Evolutionary conservation across 2,888 invertebrate species (phyloP).

Genomic region (Drosophila hamatofila): DNA sequence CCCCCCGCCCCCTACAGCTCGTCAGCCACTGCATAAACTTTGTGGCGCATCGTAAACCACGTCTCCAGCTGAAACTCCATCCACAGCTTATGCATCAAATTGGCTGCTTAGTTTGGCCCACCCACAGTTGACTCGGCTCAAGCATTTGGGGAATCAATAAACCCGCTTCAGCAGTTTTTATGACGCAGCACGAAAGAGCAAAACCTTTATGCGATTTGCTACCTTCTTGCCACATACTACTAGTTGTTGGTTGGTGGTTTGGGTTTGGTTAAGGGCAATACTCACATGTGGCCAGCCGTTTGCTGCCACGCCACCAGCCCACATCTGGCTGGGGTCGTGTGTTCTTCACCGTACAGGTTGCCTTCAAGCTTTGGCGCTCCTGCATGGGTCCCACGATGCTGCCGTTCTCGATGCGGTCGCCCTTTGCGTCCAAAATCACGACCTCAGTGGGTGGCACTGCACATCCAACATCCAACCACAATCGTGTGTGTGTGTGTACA

Average conservation of each 20-base stretch:
- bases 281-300: slow-evolving; percentile 87
- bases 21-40: slow-evolving; percentile 69
- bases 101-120: slow-evolving; percentile 60
- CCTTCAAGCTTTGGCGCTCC: slow-evolving; percentile 84
- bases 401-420: slow-evolving; percentile 87
- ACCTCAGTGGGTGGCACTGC: slow-evolving; percentile 92
- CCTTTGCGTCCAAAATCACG: slow-evolving; percentile 89
- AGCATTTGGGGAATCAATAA: slow-evolving; percentile 59
- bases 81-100: slow-evolving; percentile 62
- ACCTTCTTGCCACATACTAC: slow-evolving; percentile 38
- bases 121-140: not conserved
- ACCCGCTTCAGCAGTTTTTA: slow-evolving; percentile 71
- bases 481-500: slow-evolving; percentile 12
- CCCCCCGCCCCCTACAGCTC: slow-evolving; percentile 11
- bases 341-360: slow-evolving; percentile 87
- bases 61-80: slow-evolving; percentile 23
- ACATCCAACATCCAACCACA: slow-evolving; percentile 43
- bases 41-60: slow-evolving; percentile 70
- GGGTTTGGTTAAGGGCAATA: slow-evolving; percentile 31
- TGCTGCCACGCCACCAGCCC: slow-evolving; percentile 93
- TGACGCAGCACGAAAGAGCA: slow-evolving; percentile 36
- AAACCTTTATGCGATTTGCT: slow-evolving; percentile 50
- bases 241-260: too few relatives aligned
- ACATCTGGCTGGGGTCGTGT: slow-evolving; percentile 95
- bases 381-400: slow-evolving; percentile 84